Base-by-base conservation (phyloP, 2,113 vertebrate genomes). In the Pandion haliaetus region DNA sequence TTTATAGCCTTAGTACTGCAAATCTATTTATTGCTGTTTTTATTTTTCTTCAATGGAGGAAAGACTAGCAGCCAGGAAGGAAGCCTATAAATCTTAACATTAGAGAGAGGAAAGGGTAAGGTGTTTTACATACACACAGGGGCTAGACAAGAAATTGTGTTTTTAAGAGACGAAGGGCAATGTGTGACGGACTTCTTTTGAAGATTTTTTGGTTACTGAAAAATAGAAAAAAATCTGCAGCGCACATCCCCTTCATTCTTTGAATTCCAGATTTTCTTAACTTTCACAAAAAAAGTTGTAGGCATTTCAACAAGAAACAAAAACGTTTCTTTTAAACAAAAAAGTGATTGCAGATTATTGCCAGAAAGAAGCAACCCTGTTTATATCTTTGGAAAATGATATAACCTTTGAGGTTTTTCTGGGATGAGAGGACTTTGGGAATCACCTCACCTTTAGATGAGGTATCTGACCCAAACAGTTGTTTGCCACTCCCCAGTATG, bases 41-140 rank as follows among this genome's bases (percentile, higher is more conserved):
- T 95, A 95, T 92, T 93, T 90, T 92, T 62, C 65, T 81, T 78
- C 86, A 83, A 2, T 42, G 28, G 36, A 86, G 24, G 44, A 57
- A 95, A 81, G 47, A 76, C 44, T 24, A 54, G 47, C 45, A 81
- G 32, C 82, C 47, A 70, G 85, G 84, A 95, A 96, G 76, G 63
- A 96, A 86, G 28, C 44, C 67, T 76, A 90, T 94, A 95, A 97
- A 97, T 95, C 92, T 78, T 72, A 73, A 32, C 18, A 23, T 92
- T 82, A 79, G 55, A 81, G 36, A 88, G 34, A 54, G 45, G 66
- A 90, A 95, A 96, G 63, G 72, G 69, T 73, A 83, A 95, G 71
- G 79, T 84, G 38, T 45, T 81, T 78, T 66, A 90, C 62, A 40
- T 17, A 84, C 21, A 81, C 31, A 65, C 7, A 59, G 49, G 34